These are phyloP conservation scores for Apteryx mantelli DNA, from an alignment of 2,113 vertebrate genomes.

Conservation along the genomic window DNA sequence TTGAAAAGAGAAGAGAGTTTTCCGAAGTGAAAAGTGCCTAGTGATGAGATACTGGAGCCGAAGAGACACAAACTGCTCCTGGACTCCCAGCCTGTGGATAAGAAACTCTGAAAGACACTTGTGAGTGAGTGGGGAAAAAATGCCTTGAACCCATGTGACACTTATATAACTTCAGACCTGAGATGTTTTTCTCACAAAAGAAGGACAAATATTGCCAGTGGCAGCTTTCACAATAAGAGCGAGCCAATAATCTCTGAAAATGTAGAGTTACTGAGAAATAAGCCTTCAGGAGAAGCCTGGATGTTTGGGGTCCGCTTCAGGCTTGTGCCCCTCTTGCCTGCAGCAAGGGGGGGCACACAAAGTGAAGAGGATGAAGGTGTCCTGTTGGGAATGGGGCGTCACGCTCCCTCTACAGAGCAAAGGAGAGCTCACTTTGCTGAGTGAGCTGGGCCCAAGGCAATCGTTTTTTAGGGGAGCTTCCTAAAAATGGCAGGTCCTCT, in stretches of 20 bases:
- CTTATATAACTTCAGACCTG: conserved; percentile 33
- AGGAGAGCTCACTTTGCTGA: not conserved
- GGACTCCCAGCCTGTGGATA: conserved; percentile 53
- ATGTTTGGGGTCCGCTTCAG: not conserved
- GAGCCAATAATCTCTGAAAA: conserved; percentile 47
- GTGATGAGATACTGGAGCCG: conserved; percentile 48
- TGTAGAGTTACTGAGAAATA: not conserved
- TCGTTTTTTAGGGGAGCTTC: not conserved
- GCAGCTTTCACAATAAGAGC: conserved; percentile 50
- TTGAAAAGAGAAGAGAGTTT: conserved; percentile 35
- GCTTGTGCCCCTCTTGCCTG: not conserved
- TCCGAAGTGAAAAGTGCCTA: conserved; percentile 56
- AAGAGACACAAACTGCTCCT: conserved; percentile 28
- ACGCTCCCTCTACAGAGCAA: not conserved
- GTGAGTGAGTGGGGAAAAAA: conserved; percentile 58
- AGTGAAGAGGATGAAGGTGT: not conserved
- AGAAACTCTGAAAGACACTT: conserved; percentile 49
- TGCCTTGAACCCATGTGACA: conserved; percentile 58
- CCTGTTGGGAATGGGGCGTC: not conserved
- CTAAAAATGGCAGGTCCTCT: not conserved
- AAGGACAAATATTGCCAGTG: conserved; percentile 30
- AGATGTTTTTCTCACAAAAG: conserved; percentile 51
- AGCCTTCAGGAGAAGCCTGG: not conserved
- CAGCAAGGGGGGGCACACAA: not conserved
- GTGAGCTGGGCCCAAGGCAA: not conserved